Conservation (phyloP, 2,888 invertebrate genomes). For the Eledone cirrhosa region DNA sequence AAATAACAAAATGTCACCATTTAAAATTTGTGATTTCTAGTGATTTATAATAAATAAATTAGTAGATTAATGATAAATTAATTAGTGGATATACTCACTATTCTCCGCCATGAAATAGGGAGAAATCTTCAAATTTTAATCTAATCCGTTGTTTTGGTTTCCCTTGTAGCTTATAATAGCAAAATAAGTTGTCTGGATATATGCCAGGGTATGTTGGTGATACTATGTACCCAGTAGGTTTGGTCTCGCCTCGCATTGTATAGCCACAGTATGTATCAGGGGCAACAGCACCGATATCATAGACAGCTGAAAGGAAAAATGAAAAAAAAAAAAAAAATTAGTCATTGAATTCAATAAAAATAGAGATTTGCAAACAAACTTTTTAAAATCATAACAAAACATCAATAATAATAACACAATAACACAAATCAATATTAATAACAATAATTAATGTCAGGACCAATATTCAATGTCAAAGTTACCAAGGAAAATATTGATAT, state of each 20-base stretch:
- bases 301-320: constrained; percentile 72
- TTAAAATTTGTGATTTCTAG: too few relatives aligned
- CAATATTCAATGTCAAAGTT: too few relatives aligned
- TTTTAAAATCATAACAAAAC: too few relatives aligned
- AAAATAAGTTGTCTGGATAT: constrained; percentile 95
- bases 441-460: too few relatives aligned
- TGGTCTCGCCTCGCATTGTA: constrained; percentile 78
- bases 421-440: too few relatives aligned
- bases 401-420: too few relatives aligned
- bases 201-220: constrained; percentile 99
- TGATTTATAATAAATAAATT: background rate
- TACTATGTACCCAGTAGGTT: constrained; percentile 84
- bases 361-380: too few relatives aligned
- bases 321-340: constrained; percentile 22
- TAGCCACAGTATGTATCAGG: constrained; percentile 85
- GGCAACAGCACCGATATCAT: constrained; percentile 88
- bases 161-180: constrained; percentile 85
- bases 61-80: background rate
- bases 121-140: constrained; percentile 96
- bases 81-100: constrained; percentile 81
- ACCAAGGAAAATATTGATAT: too few relatives aligned
- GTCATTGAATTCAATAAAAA: too few relatives aligned
- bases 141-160: constrained; percentile 89
- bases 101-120: constrained; percentile 96
- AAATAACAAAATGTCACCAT: too few relatives aligned